phyloP scores from a whole-genome alignment of 2,797 vertebrate species.

The Rhynchotus rufescens region DNA sequence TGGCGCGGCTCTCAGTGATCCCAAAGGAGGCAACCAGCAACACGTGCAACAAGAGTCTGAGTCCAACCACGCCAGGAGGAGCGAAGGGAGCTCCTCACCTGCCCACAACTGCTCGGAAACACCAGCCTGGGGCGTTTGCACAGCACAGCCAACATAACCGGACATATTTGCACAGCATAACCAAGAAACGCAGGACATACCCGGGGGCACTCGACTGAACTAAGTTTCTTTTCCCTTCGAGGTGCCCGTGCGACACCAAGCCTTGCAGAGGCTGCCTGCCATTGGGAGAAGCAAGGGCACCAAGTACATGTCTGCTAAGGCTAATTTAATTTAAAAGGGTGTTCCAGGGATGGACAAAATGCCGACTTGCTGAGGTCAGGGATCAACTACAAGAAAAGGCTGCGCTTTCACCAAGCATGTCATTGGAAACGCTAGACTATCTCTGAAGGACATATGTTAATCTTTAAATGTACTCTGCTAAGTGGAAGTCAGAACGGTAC shows the following conservation, averaged over 20 bases:
- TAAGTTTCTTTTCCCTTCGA: not conserved
- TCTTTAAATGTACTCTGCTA: not conserved
- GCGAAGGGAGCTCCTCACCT: not conserved
- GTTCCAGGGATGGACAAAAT: not conserved
- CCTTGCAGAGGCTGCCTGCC: not conserved
- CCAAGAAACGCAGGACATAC: not conserved
- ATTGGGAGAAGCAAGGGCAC: not conserved
- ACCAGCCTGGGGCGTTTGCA: not conserved
- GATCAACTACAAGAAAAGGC: not conserved
- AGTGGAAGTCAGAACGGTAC: not conserved
- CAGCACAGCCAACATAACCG: not conserved
- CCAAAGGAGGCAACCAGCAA: not conserved
- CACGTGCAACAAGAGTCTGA: not conserved
- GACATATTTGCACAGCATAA: not conserved
- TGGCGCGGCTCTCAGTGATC: not conserved
- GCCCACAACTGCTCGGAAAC: not conserved
- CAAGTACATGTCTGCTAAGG: not conserved
- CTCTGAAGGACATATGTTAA: not conserved
- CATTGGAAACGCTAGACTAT: not conserved
- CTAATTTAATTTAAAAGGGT: not conserved
- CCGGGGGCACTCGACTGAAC: not conserved
- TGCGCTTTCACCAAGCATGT: not conserved
- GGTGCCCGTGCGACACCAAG: too few relatives aligned
- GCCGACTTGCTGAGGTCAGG: not conserved
- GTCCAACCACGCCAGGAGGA: not conserved